phyloP scores from a whole-genome alignment of 2,797 vertebrate genomes.

The Anas flavirostris region DNA sequence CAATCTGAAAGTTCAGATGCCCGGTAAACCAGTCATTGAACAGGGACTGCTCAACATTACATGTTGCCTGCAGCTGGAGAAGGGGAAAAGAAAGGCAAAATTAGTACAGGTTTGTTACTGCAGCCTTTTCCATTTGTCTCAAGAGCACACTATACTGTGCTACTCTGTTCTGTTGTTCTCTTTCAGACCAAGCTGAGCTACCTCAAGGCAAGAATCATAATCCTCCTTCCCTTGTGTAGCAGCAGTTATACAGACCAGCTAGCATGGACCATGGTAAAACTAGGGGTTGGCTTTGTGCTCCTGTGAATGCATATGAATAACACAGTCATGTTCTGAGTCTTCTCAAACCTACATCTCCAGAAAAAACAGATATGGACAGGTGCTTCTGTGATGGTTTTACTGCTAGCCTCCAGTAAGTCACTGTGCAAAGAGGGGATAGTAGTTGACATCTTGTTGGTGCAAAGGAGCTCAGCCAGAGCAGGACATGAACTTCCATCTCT shows the following conservation, averaged over 20 bases:
- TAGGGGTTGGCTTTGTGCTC: not conserved
- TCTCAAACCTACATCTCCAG: not conserved
- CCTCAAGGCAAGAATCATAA: not conserved
- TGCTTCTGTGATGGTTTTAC: not conserved
- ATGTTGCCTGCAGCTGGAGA: slow-evolving; percentile 75
- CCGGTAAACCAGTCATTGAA: slow-evolving; percentile 84
- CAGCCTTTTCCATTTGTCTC: not conserved
- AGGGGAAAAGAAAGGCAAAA: not conserved
- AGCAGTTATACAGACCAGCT: not conserved
- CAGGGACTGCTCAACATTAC: slow-evolving; percentile 76
- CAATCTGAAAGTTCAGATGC: slow-evolving; percentile 82
- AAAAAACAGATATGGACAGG: not conserved
- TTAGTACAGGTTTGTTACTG: not conserved
- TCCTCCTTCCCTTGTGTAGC: not conserved
- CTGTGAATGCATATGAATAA: not conserved
- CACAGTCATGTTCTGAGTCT: not conserved
- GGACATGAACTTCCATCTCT: not conserved
- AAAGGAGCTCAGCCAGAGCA: not conserved
- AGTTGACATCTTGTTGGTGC: not conserved
- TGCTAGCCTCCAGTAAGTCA: not conserved
- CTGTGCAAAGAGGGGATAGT: not conserved
- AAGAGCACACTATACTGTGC: not conserved
- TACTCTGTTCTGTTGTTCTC: too few species aligned
- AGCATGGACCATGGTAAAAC: not conserved
- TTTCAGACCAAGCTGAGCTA: not conserved